Conservation (phyloP, 2,888 invertebrate species). For the Augiades crinisus region DNA sequence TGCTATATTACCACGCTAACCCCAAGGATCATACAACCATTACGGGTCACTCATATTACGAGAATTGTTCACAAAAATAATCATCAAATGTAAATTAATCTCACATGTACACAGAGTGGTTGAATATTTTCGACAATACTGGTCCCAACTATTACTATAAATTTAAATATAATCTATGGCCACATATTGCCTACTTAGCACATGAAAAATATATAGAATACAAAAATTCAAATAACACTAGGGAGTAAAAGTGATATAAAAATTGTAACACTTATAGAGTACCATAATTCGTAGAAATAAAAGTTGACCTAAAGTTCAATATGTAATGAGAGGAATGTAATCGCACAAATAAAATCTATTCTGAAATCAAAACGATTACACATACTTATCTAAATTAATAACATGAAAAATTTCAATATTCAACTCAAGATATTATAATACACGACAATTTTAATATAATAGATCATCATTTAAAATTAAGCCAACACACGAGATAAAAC, state of each 20-base stretch:
- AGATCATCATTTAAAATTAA: constrained; percentile 9
- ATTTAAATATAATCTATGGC: not conserved
- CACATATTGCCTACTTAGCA: constrained; percentile 4
- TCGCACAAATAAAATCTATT: not conserved
- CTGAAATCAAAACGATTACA: not conserved
- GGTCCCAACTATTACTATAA: not conserved
- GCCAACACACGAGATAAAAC: constrained; percentile 6
- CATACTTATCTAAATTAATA: not conserved
- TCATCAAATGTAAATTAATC: too few relatives aligned
- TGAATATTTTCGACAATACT: not conserved
- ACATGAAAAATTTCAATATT: not conserved
- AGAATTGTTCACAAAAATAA: too few relatives aligned
- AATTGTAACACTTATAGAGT: constrained; percentile 10
- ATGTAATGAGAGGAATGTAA: not conserved
- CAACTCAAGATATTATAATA: not conserved
- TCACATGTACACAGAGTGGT: not conserved
- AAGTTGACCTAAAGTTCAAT: not conserved
- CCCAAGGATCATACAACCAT: too few relatives aligned
- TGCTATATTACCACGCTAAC: too few relatives aligned
- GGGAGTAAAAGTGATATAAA: constrained; percentile 10
- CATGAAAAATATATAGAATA: constrained; percentile 5
- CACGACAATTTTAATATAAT: not conserved
- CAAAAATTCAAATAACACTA: not conserved
- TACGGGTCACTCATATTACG: not conserved
- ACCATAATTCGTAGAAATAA: not conserved